These are phyloP conservation scores for Bacillus rossius DNA, from an alignment of 1,140 invertebrate species.

Conservation along the genomic window DNA sequence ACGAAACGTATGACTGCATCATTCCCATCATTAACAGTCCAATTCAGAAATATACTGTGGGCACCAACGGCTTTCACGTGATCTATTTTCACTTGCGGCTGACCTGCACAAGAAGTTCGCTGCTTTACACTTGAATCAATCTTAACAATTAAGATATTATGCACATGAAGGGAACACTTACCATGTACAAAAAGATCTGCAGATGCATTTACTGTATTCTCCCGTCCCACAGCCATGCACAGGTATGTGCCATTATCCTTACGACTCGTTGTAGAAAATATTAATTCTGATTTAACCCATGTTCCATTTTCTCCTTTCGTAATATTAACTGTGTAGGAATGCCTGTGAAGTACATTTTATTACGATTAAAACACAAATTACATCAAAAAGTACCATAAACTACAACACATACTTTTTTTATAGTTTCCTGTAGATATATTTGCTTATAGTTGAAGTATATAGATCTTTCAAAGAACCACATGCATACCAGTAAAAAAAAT, in stretches of 20 bases:
- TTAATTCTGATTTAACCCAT: slow-evolving; percentile 46
- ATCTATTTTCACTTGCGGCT: slow-evolving; percentile 64
- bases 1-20: slow-evolving; percentile 59
- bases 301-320: slow-evolving; percentile 47
- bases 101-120: slow-evolving; percentile 56
- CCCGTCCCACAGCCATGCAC: slow-evolving; percentile 40
- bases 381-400: not conserved
- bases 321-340: not conserved
- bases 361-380: not conserved
- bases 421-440: too few relatives aligned
- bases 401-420: too few relatives aligned
- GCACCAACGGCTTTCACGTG: slow-evolving; percentile 68
- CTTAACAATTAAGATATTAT: not conserved
- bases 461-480: too few relatives aligned
- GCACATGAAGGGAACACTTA: slow-evolving; percentile 3
- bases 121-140: not conserved
- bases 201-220: slow-evolving; percentile 17
- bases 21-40: slow-evolving; percentile 75
- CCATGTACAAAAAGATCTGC: slow-evolving; percentile 22
- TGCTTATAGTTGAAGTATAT: too few relatives aligned
- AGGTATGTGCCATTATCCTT: slow-evolving; percentile 63
- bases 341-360: not conserved
- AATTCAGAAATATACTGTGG: slow-evolving; percentile 70
- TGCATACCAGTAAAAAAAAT: too few relatives aligned
- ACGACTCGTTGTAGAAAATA: slow-evolving; percentile 48